These are phyloP conservation scores for Tuta absoluta DNA, from an alignment of 2,888 invertebrate genomes.

Conservation along the genomic window DNA sequence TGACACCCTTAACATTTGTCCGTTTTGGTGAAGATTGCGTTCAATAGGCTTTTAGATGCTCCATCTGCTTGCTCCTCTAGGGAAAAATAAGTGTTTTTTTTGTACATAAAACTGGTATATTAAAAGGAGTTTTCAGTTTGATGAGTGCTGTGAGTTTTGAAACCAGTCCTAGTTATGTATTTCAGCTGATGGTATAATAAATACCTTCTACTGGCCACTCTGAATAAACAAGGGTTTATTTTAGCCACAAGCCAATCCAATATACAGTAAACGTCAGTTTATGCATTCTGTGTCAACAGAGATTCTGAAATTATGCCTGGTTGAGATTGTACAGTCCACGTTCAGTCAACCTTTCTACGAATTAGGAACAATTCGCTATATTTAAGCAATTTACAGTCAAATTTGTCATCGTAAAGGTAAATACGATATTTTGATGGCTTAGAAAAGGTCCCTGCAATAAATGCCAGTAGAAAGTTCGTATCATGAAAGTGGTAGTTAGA, in stretches of 20 bases:
- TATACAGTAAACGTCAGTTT: background rate
- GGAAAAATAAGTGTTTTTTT: no score
- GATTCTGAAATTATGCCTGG: background rate
- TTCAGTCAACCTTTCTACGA: background rate
- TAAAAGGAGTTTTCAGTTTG: no score
- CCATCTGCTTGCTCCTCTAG: no score
- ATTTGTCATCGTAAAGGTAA: conserved; percentile 8
- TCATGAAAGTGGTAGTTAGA: conserved; percentile 10
- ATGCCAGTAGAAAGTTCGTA: conserved; percentile 13
- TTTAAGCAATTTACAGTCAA: background rate
- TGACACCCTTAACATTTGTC: no score
- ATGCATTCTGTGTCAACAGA: background rate
- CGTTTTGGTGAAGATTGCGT: no score
- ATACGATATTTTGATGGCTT: conserved; percentile 9
- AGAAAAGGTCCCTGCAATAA: conserved; percentile 4
- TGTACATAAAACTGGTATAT: no score
- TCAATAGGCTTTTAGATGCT: background rate
- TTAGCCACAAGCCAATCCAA: no score
- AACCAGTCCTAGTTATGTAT: no score
- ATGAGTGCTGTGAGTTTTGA: no score
- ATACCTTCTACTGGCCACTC: no score
- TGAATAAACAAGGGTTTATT: no score
- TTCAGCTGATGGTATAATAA: no score
- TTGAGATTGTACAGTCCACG: background rate
- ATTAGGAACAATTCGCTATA: conserved; percentile 3